Conservation (phyloP, 1,140 invertebrate genomes). For the Drosophila melanica region DNA sequence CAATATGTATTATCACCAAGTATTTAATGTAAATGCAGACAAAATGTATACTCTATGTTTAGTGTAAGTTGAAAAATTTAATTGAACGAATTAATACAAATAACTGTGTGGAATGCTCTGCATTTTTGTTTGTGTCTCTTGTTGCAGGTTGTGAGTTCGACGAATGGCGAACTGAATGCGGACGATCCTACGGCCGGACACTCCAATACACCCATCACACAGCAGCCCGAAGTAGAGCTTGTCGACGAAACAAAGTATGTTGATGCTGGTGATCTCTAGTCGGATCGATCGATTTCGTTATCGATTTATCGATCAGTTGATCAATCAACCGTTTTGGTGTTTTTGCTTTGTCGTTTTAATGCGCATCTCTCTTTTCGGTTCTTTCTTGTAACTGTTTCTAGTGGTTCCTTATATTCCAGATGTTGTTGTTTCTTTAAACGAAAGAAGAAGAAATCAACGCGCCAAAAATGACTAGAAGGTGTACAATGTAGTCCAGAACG, state of each 20-base stretch:
- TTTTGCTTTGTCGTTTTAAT: slow-evolving; percentile 84
- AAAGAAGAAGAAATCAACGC: slow-evolving; percentile 95
- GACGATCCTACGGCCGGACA: slow-evolving; percentile 98
- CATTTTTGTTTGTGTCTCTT: slow-evolving; percentile 43
- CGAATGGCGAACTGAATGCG: slow-evolving; percentile 96
- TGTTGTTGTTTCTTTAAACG: slow-evolving; percentile 98
- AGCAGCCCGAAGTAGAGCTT: slow-evolving; percentile 95
- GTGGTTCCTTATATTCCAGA: slow-evolving; percentile 87
- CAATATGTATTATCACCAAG: slow-evolving; percentile 59
- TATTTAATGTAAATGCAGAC: slow-evolving; percentile 38
- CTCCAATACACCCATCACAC: slow-evolving; percentile 97
- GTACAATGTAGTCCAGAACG: slow-evolving; percentile 86
- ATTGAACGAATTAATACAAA: slow-evolving; percentile 26
- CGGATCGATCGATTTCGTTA: slow-evolving; percentile 36
- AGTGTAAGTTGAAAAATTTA: slow-evolving; percentile 41
- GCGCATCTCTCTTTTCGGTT: slow-evolving; percentile 56
- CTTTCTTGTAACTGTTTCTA: slow-evolving; percentile 71
- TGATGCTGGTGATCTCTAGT: slow-evolving; percentile 25
- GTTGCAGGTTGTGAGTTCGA: slow-evolving; percentile 97
- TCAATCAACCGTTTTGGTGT: slow-evolving; percentile 49
- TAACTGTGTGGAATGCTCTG: slow-evolving; percentile 16
- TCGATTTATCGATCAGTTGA: slow-evolving; percentile 76
- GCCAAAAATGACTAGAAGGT: slow-evolving; percentile 85
- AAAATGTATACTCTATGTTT: slow-evolving; percentile 65
- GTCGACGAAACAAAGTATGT: slow-evolving; percentile 96